Base-by-base conservation (phyloP, 2,888 invertebrate species). In the Coronaproctus castanopsis region DNA sequence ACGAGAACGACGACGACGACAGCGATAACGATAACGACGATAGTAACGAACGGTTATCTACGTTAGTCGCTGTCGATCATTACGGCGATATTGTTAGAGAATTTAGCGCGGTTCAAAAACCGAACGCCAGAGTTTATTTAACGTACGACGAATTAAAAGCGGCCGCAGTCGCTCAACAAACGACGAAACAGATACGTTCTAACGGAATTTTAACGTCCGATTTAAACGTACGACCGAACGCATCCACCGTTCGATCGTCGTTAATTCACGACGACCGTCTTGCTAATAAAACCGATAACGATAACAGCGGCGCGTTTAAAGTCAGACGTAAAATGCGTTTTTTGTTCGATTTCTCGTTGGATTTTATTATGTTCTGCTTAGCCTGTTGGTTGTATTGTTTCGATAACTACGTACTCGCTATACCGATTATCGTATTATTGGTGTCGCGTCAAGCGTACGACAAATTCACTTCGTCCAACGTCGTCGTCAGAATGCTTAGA, bases 321-420 rank as follows among this genome's bases (percentile, higher is more conserved):
- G 61, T 56, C 19, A 51, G 82, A 67, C 75, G 76, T 36, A 82
- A 80, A 65, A 83, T 85, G 1, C 77, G 81, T 63, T 78, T 82
- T 1, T 79, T 78, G 0, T 74, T 87, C 22, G 83, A 82, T 68
- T 87, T 85, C 68, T 72, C 80, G 22, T 84, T 84, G 1, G 87
- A 88, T 70, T 70, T 86, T 61, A 81, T 83, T 52, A 76, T 88
- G 67, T 78, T 88, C 62, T 65, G 81, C 49, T 78, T 87, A 18
- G 87, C 88, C 22, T 81, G 83, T 70, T 88, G 87, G 80, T 76
- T 87, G 48, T 88, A 87, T 71, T 72, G 87, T 59, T 87, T 87
- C 68, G 83, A 83, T 68, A 85, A 85, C 68, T 85, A 86, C 69
- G 76, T 83, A 64, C 75, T 86, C 55, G 85, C 86, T n/a, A 77